phyloP scores from a whole-genome alignment of 2,113 vertebrate species.

The Erythrocercus mccallii region DNA sequence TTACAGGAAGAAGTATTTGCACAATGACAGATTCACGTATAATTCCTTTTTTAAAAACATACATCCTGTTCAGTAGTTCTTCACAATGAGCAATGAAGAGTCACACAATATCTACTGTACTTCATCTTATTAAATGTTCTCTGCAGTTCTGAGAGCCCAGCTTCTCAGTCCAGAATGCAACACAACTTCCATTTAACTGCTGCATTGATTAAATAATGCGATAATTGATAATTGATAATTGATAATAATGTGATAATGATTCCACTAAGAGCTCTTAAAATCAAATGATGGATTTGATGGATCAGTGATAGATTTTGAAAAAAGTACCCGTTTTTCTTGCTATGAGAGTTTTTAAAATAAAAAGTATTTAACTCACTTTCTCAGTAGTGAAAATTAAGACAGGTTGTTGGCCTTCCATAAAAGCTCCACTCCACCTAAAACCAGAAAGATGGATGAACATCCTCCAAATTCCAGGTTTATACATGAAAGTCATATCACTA shows the following conservation, averaged over 20 bases:
- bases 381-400: slow-evolving; percentile 85
- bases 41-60: neutral
- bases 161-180: neutral
- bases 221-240: too few species aligned
- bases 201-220: neutral
- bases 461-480: neutral
- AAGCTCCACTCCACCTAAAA: slow-evolving; percentile 85
- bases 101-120: neutral
- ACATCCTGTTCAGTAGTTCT: neutral
- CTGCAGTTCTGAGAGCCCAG: neutral
- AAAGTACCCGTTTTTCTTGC: neutral
- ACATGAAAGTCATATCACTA: neutral
- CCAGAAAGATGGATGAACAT: neutral
- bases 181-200: neutral
- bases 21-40: neutral
- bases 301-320: neutral
- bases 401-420: slow-evolving; percentile 74
- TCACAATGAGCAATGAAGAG: neutral
- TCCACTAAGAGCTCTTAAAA: neutral
- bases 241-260: too few species aligned
- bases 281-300: too few species aligned
- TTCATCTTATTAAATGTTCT: neutral
- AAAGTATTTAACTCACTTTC: slow-evolving; percentile 75
- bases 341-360: neutral
- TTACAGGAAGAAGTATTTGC: neutral